Base-by-base conservation (phyloP, 2,797 vertebrate genomes). In the Todus mexicanus region DNA sequence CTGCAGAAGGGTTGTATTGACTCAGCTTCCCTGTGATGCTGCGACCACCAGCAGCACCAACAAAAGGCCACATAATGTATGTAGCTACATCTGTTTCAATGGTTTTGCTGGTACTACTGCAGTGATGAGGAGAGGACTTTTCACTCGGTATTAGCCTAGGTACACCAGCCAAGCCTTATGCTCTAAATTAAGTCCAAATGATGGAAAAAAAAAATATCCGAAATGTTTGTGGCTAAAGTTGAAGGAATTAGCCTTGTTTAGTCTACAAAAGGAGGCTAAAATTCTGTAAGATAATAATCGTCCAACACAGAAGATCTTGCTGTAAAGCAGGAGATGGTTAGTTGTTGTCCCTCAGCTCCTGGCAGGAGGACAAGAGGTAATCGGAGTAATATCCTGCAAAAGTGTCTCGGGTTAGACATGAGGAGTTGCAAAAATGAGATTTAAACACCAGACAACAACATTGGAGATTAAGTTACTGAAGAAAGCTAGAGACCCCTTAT, bases 281-380 rank as follows among this genome's bases (percentile, higher is more conserved):
- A 84, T 29, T 40, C 8, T 17, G 1, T 45, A 78, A 78, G 42
- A 87, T 43, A 17, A 80, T 50, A 64, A 53, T 42, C 5, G 13
- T 78, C 23, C 53, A 65, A 47, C 18, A 61, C 0, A 0, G 40
- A 38, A 83, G 87, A 64, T 0, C 3, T n/a, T 87, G 26, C 10
- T 74, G 22, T n/a, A 74, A 75, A 94, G 45, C 48, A 87, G 59
- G 47, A 77, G 29, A 53, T 57, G 35, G 21, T 57, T 33, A 15
- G 27, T 40, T 17, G 11, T 26, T 76, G 40, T 74, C 53, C 56
- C 35, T 87, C 45, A 80, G 42, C 38, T 83, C 33, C 75, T 71
- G 69, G 38, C 31, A 65, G 53, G 47, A 91, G 63, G 37, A 57
- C 29, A 63, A 54, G 53, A 83, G 13, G 45, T 42, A 91, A 74